phyloP scores from a whole-genome alignment of 2,888 invertebrate species.

The Thymelicus sylvestris region DNA sequence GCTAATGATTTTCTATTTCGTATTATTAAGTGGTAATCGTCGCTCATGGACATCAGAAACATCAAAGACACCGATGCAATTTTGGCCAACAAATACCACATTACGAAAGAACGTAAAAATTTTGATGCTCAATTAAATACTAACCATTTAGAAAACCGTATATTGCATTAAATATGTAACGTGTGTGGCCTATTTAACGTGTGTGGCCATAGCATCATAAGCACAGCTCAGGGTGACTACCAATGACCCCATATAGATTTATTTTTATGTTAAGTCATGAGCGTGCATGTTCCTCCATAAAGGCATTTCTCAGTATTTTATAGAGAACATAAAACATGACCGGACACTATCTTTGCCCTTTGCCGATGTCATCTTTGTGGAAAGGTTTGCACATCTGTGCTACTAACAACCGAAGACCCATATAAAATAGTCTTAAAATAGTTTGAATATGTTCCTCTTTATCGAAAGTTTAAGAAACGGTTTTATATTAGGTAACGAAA shows the following conservation, averaged over 20 bases:
- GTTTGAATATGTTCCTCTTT: neutral
- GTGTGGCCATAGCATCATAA: neutral
- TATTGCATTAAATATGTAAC: too few relatives aligned
- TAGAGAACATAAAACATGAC: conserved; percentile 35
- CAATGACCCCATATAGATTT: conserved; percentile 4
- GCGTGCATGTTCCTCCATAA: conserved; percentile 11
- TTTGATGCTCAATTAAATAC: too few relatives aligned
- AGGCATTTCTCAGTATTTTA: conserved; percentile 28
- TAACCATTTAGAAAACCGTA: too few relatives aligned
- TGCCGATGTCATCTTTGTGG: conserved; percentile 29
- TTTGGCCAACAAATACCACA: too few relatives aligned
- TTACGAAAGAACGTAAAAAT: too few relatives aligned
- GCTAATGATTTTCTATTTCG: conserved; percentile 11
- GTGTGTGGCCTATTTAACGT: neutral
- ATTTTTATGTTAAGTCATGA: conserved; percentile 16
- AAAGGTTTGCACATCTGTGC: conserved; percentile 9
- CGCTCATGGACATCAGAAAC: conserved; percentile 23
- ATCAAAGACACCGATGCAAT: too few relatives aligned
- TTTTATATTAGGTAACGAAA: too few relatives aligned
- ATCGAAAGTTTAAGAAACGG: neutral
- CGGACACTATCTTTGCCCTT: conserved; percentile 30
- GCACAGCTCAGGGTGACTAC: neutral
- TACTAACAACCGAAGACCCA: neutral
- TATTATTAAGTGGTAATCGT: conserved; percentile 41
- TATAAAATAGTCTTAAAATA: neutral